Evolutionary conservation across 2,888 invertebrate species (phyloP).

Genomic region (Scaptodrosophila latifasciaeformis): DNA sequence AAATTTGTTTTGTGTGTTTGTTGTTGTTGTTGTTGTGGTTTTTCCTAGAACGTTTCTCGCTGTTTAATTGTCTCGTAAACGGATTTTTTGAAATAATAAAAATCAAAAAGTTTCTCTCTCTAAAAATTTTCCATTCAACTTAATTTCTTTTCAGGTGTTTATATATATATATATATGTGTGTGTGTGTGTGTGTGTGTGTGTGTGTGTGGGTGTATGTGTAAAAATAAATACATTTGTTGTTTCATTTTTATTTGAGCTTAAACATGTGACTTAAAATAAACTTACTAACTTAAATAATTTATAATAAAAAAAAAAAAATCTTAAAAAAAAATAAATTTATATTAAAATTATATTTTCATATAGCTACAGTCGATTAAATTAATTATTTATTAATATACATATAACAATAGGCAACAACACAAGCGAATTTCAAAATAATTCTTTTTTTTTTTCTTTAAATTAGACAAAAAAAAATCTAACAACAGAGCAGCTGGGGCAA

Average conservation of each 20-base stretch:
- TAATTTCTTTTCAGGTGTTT: too few relatives aligned
- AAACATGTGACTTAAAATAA: too few relatives aligned
- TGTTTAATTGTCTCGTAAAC: too few relatives aligned
- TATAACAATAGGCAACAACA: constrained; percentile 2
- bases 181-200: constrained; percentile 5
- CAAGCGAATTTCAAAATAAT: too few relatives aligned
- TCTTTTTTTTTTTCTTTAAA: too few relatives aligned
- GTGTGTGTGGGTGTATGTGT: constrained; percentile 9
- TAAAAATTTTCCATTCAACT: too few relatives aligned
- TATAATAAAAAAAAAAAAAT: neutral
- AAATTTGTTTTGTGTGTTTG: constrained; percentile 68
- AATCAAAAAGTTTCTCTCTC: constrained; percentile 2
- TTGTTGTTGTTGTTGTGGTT: constrained; percentile 39
- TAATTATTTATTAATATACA: constrained; percentile 4
- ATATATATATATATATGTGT: constrained; percentile 6
- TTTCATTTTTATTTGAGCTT: too few relatives aligned
- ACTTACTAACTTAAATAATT: neutral
- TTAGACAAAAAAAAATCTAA: too few relatives aligned
- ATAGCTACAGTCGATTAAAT: too few relatives aligned
- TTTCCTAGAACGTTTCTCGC: too few relatives aligned
- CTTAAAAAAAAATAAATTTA: neutral
- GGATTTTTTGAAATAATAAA: constrained; percentile 73
- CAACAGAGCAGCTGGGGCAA: too few relatives aligned
- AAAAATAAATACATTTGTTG: too few relatives aligned
- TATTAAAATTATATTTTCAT: neutral